Evolutionary conservation across 2,797 vertebrate genomes (phyloP).

Genomic region (Arctocebus calabarensis): DNA sequence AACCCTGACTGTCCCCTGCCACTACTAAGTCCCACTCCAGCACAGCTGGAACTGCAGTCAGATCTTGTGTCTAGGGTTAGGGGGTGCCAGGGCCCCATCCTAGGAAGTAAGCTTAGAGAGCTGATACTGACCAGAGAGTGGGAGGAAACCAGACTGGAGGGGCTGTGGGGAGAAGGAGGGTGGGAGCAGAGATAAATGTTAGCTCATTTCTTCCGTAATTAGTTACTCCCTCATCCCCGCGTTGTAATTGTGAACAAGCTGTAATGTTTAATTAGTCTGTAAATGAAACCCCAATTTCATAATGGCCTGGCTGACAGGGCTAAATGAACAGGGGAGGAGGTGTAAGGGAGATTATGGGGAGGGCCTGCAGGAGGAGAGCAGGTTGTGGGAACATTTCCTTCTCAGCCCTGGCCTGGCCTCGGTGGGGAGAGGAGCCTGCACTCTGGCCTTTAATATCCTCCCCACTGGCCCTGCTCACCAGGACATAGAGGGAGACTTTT

Average conservation of each 20-base stretch:
- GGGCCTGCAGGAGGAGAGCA: not conserved
- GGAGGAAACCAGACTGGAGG: constrained; percentile 83
- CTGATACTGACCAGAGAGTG: constrained; percentile 71
- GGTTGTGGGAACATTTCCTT: not conserved
- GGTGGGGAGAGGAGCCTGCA: not conserved
- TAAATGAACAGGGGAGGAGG: constrained; percentile 87
- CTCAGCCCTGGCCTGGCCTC: constrained; percentile 36
- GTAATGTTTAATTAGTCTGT: constrained; percentile 97
- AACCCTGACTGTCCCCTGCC: not conserved
- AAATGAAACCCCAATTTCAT: constrained; percentile 93
- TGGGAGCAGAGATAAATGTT: constrained; percentile 91
- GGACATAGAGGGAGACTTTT: not conserved
- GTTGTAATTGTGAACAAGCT: constrained; percentile 94
- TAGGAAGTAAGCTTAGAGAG: constrained; percentile 55
- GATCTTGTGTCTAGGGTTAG: not conserved
- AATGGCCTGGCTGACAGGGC: constrained; percentile 91
- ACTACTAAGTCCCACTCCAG: not conserved
- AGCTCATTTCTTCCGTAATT: constrained; percentile 94
- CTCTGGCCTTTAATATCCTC: not conserved
- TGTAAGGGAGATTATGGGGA: constrained; percentile 72
- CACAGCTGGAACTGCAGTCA: not conserved
- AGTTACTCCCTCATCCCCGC: constrained; percentile 92
- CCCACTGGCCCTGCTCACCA: not conserved
- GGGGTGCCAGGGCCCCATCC: not conserved
- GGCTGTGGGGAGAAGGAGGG: constrained; percentile 72